These are phyloP conservation scores for Rhagologus leucostigma DNA, from an alignment of 2,113 vertebrate species.

Conservation along the genomic window DNA sequence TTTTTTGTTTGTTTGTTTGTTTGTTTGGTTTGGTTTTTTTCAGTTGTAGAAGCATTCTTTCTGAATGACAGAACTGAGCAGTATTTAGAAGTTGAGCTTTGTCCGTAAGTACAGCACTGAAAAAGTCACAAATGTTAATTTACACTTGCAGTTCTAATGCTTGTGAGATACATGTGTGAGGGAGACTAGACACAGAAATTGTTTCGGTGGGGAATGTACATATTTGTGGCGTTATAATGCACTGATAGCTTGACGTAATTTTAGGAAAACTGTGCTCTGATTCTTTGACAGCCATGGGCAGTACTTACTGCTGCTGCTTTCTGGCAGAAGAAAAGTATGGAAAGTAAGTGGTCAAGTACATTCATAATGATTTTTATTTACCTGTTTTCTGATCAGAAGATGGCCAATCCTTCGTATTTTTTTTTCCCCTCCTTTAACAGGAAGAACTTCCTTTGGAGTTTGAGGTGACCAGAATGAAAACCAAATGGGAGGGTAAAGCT, in stretches of 20 bases:
- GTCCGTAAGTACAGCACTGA: slow-evolving; percentile 81
- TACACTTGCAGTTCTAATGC: background rate
- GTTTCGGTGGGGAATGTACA: background rate
- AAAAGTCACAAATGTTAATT: background rate
- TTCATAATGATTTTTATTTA: background rate
- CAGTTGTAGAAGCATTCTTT: slow-evolving; percentile 93
- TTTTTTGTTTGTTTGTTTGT: background rate
- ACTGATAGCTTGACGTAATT: background rate
- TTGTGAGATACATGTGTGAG: background rate
- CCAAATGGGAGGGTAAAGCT: slow-evolving; percentile 69
- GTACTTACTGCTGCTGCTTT: slow-evolving; percentile 86
- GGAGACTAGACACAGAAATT: background rate
- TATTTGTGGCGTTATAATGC: background rate
- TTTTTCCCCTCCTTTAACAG: background rate
- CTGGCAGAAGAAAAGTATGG: slow-evolving; percentile 82
- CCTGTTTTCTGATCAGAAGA: background rate
- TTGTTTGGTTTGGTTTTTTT: background rate
- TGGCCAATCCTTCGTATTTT: background rate
- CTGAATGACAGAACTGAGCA: slow-evolving; percentile 80
- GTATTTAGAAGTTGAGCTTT: slow-evolving; percentile 92
- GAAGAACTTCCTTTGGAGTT: slow-evolving; percentile 66
- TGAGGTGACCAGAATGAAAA: slow-evolving; percentile 48
- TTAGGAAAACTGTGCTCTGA: background rate
- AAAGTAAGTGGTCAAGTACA: slow-evolving; percentile 73
- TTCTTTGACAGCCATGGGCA: slow-evolving; percentile 85